A percentile compares a stretch with the other conserved stretches of the same genome.
These are phyloP conservation scores for Bombus waltoni DNA, from an alignment of 1,140 invertebrate genomes.

Conservation along the genomic window DNA sequence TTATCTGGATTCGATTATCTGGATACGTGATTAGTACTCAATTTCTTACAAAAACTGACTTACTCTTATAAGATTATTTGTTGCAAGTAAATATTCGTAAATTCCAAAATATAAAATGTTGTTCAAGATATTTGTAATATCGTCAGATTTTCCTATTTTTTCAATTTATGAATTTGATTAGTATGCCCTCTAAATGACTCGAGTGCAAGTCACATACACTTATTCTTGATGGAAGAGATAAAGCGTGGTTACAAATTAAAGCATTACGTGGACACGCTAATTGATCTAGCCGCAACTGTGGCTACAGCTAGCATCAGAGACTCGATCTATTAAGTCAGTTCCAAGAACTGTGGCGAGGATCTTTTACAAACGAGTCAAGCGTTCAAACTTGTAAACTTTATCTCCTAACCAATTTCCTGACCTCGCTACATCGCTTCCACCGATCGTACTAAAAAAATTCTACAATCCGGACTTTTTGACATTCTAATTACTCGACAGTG, in stretches of 20 bases:
- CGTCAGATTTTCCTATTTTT: not conserved
- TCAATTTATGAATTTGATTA: not conserved
- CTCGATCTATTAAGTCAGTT: not conserved
- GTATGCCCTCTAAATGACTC: not conserved
- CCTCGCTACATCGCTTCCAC: not conserved
- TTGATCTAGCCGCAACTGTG: not conserved
- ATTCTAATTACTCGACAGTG: not conserved
- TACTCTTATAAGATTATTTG: not conserved
- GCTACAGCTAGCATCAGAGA: not conserved
- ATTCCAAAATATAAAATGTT: too few species aligned
- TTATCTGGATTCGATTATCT: not conserved
- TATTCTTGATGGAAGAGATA: not conserved
- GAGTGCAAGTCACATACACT: not conserved
- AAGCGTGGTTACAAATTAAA: not conserved
- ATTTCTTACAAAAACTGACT: not conserved
- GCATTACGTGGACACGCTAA: not conserved
- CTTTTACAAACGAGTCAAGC: not conserved
- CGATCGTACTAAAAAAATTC: not conserved
- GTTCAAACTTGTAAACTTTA: not conserved
- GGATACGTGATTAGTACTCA: not conserved
- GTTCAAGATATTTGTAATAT: not conserved
- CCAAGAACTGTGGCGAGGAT: not conserved
- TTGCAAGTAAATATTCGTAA: too few species aligned
- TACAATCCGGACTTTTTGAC: not conserved
- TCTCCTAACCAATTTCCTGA: not conserved